Conservation (phyloP, 2,113 vertebrate genomes). For the Aegotheles bennettii region DNA sequence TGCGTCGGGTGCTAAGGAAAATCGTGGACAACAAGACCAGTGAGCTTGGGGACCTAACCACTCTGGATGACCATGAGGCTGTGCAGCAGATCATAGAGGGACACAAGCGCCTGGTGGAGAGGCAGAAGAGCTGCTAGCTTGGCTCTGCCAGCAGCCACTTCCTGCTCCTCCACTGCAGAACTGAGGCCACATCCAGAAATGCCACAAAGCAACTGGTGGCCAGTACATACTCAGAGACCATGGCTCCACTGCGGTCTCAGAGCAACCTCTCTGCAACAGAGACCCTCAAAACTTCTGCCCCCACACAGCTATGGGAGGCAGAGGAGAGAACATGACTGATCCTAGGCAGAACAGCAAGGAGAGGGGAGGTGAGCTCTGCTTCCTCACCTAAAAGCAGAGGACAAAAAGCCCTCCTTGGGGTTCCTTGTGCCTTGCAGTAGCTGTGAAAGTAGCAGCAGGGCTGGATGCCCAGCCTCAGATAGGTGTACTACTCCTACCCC, state of each 20-base stretch:
- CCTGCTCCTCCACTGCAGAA: not conserved
- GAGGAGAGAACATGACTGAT: not conserved
- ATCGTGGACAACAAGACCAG: constrained; percentile 71
- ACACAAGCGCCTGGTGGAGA: not conserved
- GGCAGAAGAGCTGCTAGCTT: not conserved
- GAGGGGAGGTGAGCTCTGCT: not conserved
- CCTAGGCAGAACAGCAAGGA: not conserved
- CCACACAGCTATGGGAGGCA: not conserved
- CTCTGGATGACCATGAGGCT: constrained; percentile 69
- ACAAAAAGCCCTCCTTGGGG: not conserved
- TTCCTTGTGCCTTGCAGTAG: not conserved
- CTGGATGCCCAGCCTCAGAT: not conserved
- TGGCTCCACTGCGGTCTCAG: not conserved
- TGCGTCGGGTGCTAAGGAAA: constrained; percentile 77
- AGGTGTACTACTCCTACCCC: not conserved
- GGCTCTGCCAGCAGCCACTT: not conserved
- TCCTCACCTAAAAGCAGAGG: not conserved
- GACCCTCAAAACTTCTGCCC: not conserved
- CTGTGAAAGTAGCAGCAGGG: not conserved
- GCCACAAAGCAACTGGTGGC: not conserved
- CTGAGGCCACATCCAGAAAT: not conserved
- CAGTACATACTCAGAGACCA: not conserved
- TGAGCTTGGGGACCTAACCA: constrained; percentile 77
- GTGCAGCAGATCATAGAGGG: constrained; percentile 76
- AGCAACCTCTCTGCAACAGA: not conserved